Percentiles rank a stretch among this genome's conserved stretches.
phyloP scores from a whole-genome alignment of 2,113 vertebrate genomes.

The Microcebus jonahi region DNA sequence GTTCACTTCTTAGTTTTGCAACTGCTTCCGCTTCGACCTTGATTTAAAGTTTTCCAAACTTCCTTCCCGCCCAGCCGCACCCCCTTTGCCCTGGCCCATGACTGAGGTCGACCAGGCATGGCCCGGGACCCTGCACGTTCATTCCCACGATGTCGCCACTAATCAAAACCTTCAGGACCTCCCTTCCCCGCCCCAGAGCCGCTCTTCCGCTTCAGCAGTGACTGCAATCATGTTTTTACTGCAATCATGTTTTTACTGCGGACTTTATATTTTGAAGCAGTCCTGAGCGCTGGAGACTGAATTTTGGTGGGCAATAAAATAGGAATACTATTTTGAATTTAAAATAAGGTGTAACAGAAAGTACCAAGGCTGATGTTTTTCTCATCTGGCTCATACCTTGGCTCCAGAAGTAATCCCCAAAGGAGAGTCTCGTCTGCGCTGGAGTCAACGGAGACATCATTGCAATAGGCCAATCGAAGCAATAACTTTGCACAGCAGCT shows the following conservation, averaged over 20 bases:
- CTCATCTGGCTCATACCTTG: background rate
- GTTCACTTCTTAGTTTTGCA: background rate
- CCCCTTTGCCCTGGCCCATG: accelerated
- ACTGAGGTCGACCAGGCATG: background rate
- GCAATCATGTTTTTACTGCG: background rate
- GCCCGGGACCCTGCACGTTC: accelerated
- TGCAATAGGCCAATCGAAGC: background rate
- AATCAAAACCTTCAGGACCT: background rate
- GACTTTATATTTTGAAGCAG: background rate
- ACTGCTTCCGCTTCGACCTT: background rate
- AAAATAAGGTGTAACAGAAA: background rate
- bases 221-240: background rate
- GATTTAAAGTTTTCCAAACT: background rate
- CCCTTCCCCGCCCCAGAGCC: background rate
- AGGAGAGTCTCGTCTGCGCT: background rate
- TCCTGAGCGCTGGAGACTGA: background rate
- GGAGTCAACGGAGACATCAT: background rate
- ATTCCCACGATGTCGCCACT: background rate
- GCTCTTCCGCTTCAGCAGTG: background rate
- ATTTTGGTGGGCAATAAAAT: slow-evolving; percentile 13
- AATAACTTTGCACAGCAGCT: background rate
- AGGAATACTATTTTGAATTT: background rate
- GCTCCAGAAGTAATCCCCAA: background rate
- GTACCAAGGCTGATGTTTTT: background rate
- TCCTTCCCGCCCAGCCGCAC: background rate